Conservation (phyloP, 2,888 invertebrate genomes). For the Nomada lathburiana region DNA sequence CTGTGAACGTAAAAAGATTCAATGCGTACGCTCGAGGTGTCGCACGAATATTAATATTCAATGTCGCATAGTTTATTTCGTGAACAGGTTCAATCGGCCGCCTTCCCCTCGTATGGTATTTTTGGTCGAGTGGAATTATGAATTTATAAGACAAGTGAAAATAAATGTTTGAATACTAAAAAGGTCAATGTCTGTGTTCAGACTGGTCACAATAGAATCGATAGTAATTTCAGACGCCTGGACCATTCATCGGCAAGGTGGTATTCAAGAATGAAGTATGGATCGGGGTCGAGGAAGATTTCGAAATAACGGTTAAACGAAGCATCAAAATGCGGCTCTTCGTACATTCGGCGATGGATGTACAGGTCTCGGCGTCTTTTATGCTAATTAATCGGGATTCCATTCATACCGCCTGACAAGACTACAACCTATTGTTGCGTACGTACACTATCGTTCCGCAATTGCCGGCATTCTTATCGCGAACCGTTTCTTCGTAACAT, state of each 20-base stretch:
- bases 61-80: slow-evolving; percentile 6
- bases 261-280: slow-evolving; percentile 11
- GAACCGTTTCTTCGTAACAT: slow-evolving; percentile 1
- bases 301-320: slow-evolving; percentile 73
- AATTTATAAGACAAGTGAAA: background rate
- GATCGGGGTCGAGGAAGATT: slow-evolving; percentile 67
- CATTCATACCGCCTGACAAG: slow-evolving; percentile 54
- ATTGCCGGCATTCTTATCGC: slow-evolving; percentile 28
- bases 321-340: slow-evolving; percentile 38
- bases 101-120: background rate
- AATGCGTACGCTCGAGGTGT: slow-evolving; percentile 21
- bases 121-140: background rate
- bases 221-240: background rate
- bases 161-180: background rate
- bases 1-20: slow-evolving; percentile 25
- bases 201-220: background rate
- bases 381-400: slow-evolving; percentile 59
- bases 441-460: slow-evolving; percentile 32
- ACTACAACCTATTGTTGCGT: slow-evolving; percentile 50
- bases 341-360: slow-evolving; percentile 37
- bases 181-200: background rate
- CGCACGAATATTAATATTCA: slow-evolving; percentile 46
- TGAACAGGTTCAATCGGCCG: background rate
- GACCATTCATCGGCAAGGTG: background rate
- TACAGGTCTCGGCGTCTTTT: slow-evolving; percentile 20